Percentiles rank a stretch among this genome's conserved stretches.
phyloP scores from a whole-genome alignment of 1,140 invertebrate genomes.

The Muscidifurax raptorellus region DNA sequence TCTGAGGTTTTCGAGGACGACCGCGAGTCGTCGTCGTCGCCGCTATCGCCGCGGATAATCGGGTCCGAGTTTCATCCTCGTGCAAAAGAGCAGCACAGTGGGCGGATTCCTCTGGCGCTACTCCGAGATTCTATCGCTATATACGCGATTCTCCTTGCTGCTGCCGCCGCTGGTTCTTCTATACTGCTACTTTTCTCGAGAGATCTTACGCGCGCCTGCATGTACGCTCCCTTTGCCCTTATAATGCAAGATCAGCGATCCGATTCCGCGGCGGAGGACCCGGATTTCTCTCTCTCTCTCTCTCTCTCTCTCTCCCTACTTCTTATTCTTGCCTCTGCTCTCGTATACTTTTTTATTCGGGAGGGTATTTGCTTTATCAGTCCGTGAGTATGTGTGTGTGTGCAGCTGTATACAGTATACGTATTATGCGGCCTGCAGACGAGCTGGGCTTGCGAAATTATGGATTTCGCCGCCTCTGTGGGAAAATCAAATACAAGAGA shows the following conservation, averaged over 20 bases:
- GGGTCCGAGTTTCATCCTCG: conserved; percentile 43
- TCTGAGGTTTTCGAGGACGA: conserved; percentile 41
- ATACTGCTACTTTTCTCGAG: neutral
- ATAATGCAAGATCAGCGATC: conserved; percentile 35
- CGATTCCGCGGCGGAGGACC: conserved; percentile 14
- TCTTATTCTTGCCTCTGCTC: neutral
- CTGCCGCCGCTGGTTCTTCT: neutral
- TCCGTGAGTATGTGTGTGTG: too few species aligned
- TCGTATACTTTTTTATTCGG: neutral
- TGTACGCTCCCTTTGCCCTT: conserved; percentile 25
- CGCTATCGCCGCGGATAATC: conserved; percentile 49
- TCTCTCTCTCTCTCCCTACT: conserved; percentile 5
- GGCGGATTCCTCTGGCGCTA: conserved; percentile 56
- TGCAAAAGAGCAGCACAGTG: conserved; percentile 44
- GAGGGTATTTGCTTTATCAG: too few species aligned
- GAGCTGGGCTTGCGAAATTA: too few species aligned
- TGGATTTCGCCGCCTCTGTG: neutral
- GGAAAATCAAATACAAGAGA: conserved; percentile 27
- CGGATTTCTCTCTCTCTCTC: neutral
- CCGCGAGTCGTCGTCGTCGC: conserved; percentile 7
- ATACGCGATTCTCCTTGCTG: neutral
- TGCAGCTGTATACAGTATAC: too few species aligned
- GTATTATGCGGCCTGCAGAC: too few species aligned
- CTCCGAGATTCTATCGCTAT: conserved; percentile 56
- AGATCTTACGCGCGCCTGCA: neutral